phyloP scores from a whole-genome alignment of 2,797 vertebrate species.

The Coilia nasus region DNA sequence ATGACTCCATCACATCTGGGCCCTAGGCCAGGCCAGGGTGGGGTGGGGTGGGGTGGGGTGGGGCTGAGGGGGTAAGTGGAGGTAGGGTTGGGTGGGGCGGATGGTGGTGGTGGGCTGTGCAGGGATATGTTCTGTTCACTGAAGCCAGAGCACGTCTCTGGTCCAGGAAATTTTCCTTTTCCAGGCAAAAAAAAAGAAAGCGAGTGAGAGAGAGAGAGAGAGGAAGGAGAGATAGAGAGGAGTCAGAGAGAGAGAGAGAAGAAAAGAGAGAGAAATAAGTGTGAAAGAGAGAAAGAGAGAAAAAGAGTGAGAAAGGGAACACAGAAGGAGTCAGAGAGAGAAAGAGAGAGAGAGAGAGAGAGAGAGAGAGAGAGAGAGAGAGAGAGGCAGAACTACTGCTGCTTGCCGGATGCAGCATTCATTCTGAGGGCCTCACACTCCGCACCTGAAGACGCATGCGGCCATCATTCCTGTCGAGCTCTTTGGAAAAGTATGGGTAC shows the following conservation, averaged over 20 bases:
- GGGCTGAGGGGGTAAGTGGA: no score
- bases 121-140: background rate
- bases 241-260: background rate
- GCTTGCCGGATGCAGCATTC: background rate
- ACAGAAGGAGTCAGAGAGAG: background rate
- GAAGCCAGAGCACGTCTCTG: background rate
- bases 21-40: background rate
- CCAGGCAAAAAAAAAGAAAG: background rate
- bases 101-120: background rate
- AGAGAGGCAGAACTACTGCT: background rate
- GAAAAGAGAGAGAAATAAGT: background rate
- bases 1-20: constrained; percentile 33
- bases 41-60: background rate
- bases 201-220: background rate
- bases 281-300: background rate
- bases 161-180: constrained; percentile 2
- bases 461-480: background rate
- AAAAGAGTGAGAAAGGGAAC: no score
- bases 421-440: constrained; percentile 1
- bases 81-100: background rate
- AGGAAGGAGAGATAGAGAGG: background rate
- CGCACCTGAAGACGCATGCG: background rate
- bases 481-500: background rate
- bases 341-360: background rate
- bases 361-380: background rate